These are phyloP conservation scores for Adelges cooleyi DNA, from an alignment of 1,140 invertebrate species.

Conservation along the genomic window DNA sequence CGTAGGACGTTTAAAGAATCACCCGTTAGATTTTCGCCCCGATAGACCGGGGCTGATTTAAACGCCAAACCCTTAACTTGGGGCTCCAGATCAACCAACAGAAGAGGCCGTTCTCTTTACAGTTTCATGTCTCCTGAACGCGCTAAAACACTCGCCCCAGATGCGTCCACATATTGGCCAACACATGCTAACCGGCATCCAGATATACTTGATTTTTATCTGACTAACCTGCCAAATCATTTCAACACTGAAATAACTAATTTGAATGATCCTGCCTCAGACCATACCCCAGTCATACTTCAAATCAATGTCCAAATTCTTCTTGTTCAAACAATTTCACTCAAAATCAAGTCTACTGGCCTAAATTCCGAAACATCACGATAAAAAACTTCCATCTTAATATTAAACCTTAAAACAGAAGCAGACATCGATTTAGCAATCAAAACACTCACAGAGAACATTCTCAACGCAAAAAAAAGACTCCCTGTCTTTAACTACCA, in stretches of 20 bases:
- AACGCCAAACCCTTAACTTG: constrained; percentile 40
- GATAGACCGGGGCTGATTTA: constrained; percentile 39
- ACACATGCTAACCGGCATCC: not conserved
- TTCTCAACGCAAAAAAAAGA: not conserved
- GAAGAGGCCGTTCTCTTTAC: not conserved
- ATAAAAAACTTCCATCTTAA: not conserved
- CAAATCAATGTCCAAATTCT: not conserved
- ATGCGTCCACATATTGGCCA: not conserved
- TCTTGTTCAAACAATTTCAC: not conserved
- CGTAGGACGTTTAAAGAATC: too few relatives aligned
- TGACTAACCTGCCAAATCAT: not conserved
- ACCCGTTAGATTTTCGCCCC: too few relatives aligned
- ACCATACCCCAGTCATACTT: not conserved
- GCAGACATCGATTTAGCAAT: not conserved
- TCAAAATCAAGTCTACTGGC: not conserved
- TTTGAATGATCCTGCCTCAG: not conserved
- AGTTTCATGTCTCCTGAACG: not conserved
- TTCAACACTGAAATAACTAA: not conserved
- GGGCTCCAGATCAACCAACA: constrained; percentile 33
- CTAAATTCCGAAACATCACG: not conserved
- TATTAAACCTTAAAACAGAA: not conserved
- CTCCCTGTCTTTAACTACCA: too few relatives aligned
- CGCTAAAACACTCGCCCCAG: not conserved
- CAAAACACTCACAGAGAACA: not conserved
- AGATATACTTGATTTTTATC: not conserved